A percentile compares a stretch with the other conserved stretches of the same genome.
Evolutionary conservation across 2,113 vertebrate genomes (phyloP).

Genomic region (Accipiter virgatus): DNA sequence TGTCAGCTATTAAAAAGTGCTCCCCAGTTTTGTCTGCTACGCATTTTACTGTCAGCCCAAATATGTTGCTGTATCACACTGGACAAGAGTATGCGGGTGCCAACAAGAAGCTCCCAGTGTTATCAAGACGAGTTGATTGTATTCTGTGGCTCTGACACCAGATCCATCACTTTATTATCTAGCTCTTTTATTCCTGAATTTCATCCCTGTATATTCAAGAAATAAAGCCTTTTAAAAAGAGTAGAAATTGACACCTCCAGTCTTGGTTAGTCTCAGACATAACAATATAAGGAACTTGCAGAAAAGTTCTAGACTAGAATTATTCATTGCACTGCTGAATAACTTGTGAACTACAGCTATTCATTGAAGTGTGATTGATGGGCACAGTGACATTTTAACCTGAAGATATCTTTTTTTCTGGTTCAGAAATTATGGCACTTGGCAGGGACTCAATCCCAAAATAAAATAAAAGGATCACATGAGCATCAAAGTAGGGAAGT

Average conservation of each 20-base stretch:
- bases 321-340: slow-evolving; percentile 34
- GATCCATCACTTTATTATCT: not conserved
- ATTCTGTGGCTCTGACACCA: not conserved
- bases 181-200: not conserved
- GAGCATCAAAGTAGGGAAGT: not conserved
- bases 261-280: not conserved
- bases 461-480: not conserved
- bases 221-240: not conserved
- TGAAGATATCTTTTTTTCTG: slow-evolving; percentile 47
- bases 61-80: not conserved
- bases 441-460: slow-evolving; percentile 4
- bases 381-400: slow-evolving; percentile 52
- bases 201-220: not conserved
- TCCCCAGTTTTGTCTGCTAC: not conserved
- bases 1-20: not conserved
- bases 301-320: slow-evolving; percentile 42
- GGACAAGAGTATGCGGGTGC: not conserved
- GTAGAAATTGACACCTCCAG: not conserved
- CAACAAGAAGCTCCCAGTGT: not conserved
- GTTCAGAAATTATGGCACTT: slow-evolving; percentile 35
- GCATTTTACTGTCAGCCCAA: not conserved
- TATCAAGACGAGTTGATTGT: not conserved
- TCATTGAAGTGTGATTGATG: slow-evolving; percentile 42
- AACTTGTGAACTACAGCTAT: slow-evolving; percentile 5
- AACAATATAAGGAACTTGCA: not conserved